Evolutionary conservation across 1,140 invertebrate species (phyloP).

Genomic region (Meloidogyne exigua): DNA sequence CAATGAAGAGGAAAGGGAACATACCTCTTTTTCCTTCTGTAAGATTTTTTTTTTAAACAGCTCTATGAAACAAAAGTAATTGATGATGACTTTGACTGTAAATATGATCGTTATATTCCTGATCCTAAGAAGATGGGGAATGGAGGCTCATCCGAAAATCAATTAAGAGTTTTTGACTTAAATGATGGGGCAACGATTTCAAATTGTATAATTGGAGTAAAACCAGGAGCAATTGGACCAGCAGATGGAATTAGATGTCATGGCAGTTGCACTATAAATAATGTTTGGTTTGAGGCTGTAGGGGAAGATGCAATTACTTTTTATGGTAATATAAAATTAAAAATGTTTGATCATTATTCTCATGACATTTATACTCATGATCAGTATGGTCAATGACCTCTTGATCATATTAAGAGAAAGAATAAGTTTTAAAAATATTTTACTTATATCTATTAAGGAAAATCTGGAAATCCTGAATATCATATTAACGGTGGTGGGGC

Average conservation of each 20-base stretch:
- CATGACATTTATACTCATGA: too few relatives aligned
- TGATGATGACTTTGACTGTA: not conserved
- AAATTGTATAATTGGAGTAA: not conserved
- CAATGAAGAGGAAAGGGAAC: too few relatives aligned
- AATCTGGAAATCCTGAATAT: not conserved
- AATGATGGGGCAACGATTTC: not conserved
- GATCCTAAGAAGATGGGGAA: not conserved
- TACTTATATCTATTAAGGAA: too few relatives aligned
- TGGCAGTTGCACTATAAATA: not conserved
- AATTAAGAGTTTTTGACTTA: not conserved
- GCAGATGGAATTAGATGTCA: not conserved
- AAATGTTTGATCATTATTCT: too few relatives aligned
- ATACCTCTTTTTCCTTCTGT: too few relatives aligned
- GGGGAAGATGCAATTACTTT: not conserved
- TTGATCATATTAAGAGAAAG: too few relatives aligned
- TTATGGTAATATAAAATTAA: not conserved
- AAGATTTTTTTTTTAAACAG: not conserved
- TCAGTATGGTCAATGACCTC: too few relatives aligned
- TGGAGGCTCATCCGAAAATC: not conserved
- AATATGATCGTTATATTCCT: not conserved
- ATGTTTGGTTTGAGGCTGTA: not conserved
- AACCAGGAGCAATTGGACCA: not conserved
- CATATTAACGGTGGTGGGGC: not conserved
- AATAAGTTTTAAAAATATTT: not conserved
- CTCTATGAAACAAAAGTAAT: not conserved